phyloP scores from a whole-genome alignment of 2,888 invertebrate genomes.

The Deroplatys truncata region DNA sequence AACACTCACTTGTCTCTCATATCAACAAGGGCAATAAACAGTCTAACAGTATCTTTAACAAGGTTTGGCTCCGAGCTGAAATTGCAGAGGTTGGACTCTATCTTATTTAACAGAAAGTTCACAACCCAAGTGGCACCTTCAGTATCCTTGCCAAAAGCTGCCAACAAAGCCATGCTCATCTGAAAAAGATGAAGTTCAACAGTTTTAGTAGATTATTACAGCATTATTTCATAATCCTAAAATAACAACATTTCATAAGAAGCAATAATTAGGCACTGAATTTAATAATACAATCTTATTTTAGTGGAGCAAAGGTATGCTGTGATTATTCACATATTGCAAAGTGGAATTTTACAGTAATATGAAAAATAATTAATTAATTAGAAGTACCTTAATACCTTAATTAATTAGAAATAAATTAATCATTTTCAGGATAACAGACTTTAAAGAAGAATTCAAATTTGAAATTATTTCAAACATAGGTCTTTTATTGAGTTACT shows the following conservation, averaged over 20 bases:
- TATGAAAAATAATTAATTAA: too few relatives aligned
- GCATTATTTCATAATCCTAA: background rate
- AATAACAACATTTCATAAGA: background rate
- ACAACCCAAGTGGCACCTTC: slow-evolving; percentile 60
- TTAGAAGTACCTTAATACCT: too few relatives aligned
- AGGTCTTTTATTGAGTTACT: too few relatives aligned
- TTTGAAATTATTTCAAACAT: too few relatives aligned
- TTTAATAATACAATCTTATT: too few relatives aligned
- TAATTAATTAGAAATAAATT: too few relatives aligned
- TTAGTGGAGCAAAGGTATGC: too few relatives aligned
- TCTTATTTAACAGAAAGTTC: slow-evolving; percentile 61
- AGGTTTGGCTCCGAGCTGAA: slow-evolving; percentile 60
- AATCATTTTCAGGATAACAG: too few relatives aligned
- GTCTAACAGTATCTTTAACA: slow-evolving; percentile 58
- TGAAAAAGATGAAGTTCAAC: slow-evolving; percentile 37
- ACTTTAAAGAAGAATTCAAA: too few relatives aligned
- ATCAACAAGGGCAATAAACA: slow-evolving; percentile 55
- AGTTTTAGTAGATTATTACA: background rate
- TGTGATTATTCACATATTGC: too few relatives aligned
- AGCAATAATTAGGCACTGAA: too few relatives aligned
- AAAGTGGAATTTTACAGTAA: too few relatives aligned
- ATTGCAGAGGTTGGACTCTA: slow-evolving; percentile 57
- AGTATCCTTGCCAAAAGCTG: slow-evolving; percentile 64
- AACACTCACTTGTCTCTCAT: slow-evolving; percentile 47
- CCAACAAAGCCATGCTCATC: slow-evolving; percentile 57